Evolutionary conservation across 2,113 vertebrate genomes (phyloP).

Genomic region (Pleuronectes platessa): DNA sequence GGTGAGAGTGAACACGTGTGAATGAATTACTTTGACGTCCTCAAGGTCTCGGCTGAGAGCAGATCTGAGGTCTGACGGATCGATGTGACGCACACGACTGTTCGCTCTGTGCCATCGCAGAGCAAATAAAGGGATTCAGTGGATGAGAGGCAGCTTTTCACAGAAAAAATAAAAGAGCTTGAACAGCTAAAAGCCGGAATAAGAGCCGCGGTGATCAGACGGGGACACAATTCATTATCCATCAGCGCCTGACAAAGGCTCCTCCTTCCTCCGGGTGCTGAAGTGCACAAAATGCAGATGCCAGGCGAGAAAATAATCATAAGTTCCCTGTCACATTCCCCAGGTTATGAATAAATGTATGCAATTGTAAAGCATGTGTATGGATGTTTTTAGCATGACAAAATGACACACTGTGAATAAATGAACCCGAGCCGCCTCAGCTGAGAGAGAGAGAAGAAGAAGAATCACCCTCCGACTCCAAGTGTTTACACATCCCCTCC

Average conservation of each 20-base stretch:
- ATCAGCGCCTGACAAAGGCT: background rate
- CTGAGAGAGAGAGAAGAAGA: background rate
- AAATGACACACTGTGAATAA: background rate
- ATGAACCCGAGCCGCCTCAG: background rate
- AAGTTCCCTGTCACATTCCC: constrained; percentile 36
- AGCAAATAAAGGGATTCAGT: background rate
- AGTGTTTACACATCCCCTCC: background rate
- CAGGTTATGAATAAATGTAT: constrained; percentile 60
- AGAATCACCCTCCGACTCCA: background rate
- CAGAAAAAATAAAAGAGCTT: background rate
- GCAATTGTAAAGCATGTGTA: constrained; percentile 13
- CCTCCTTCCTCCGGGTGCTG: constrained; percentile 7
- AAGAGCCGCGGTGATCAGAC: background rate
- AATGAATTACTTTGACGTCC: background rate
- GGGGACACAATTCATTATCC: constrained; percentile 8
- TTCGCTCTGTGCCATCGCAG: background rate
- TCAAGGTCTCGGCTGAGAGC: background rate
- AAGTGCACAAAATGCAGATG: constrained; percentile 33
- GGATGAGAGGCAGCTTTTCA: background rate
- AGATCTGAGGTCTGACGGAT: background rate
- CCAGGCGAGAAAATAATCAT: background rate
- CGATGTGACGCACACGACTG: background rate
- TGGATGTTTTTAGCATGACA: background rate
- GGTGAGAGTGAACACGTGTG: background rate
- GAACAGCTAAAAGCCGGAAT: background rate